These are phyloP conservation scores for Hapalemur alaotrensis DNA, from an alignment of 2,797 vertebrate genomes.

Conservation along the genomic window DNA sequence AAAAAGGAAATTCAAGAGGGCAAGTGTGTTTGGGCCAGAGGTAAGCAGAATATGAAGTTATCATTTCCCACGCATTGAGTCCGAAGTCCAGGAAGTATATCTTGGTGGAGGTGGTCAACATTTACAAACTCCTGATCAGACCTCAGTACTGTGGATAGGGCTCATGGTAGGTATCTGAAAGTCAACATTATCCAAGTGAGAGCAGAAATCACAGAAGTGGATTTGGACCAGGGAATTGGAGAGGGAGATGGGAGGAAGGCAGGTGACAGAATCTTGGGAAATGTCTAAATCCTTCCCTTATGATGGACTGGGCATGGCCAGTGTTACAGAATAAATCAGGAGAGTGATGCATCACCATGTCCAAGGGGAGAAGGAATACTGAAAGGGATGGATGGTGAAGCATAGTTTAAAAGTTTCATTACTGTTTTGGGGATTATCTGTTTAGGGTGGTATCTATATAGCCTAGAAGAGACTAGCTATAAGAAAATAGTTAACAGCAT, in stretches of 20 bases:
- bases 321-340: not conserved
- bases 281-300: not conserved
- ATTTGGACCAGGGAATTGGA: not conserved
- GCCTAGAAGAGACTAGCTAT: not conserved
- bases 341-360: not conserved
- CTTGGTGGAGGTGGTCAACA: not conserved
- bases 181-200: not conserved
- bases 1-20: not conserved
- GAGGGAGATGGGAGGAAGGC: not conserved
- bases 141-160: not conserved
- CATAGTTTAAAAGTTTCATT: not conserved
- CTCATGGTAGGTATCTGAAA: not conserved
- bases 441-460: not conserved
- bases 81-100: not conserved
- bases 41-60: not conserved
- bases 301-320: not conserved
- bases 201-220: not conserved
- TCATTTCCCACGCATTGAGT: not conserved
- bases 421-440: not conserved
- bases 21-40: not conserved
- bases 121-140: not conserved
- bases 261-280: not conserved
- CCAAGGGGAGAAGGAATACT: not conserved
- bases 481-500: not conserved
- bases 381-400: not conserved